Base-by-base conservation (phyloP, 2,113 vertebrate genomes). In the Acrocephalus kingi region DNA sequence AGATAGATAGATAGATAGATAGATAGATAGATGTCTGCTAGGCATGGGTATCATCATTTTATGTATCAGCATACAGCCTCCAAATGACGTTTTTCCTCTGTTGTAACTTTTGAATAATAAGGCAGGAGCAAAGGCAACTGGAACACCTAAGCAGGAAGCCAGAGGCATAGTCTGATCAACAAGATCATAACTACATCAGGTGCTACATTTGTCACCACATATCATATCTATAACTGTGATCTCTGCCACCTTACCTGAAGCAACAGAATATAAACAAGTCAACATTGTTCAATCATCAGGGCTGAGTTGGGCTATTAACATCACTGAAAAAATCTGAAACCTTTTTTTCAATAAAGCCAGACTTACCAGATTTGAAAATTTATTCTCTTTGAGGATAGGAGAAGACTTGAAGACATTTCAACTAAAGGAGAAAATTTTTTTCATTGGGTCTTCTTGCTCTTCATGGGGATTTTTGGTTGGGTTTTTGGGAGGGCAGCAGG, bases 391-490 rank as follows among this genome's bases (percentile, higher is more conserved):
- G n/a, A 13, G 24, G 14, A n/a, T 30, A 13, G 19, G 71, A 69
- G 4, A 79, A 17, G n/a, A 52, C 55, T 74, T 49, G 15, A 68
- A 82, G 30, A 79, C 17, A 48, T 22, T 85, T 79, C 10, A 72
- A 0, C 7, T 35, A 55, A 43, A 75, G 11, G 30, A 72, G 5
- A 6, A 82, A 59, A 9, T 13, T 5, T 14, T 41, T 59, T 62
- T n/a, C 17, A 33, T 27, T 19, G 0, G 14, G n/a, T 22, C 1
- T 13, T 74, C 51, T 49, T 59, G 6, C 7, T 94, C 27, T 43
- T 75, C 0, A 0, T 54, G 18, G 9, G 0, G 10, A 13, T 68
- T 71, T n/a, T 20, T 15, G 22, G 1, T 1, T 46, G 81, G 10
- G 6, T 49, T 58, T 35, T 49, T 30, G 11, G 15, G 16, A 49